phyloP scores from a whole-genome alignment of 1,140 invertebrate genomes.

The Rhynchophorus ferrugineus region DNA sequence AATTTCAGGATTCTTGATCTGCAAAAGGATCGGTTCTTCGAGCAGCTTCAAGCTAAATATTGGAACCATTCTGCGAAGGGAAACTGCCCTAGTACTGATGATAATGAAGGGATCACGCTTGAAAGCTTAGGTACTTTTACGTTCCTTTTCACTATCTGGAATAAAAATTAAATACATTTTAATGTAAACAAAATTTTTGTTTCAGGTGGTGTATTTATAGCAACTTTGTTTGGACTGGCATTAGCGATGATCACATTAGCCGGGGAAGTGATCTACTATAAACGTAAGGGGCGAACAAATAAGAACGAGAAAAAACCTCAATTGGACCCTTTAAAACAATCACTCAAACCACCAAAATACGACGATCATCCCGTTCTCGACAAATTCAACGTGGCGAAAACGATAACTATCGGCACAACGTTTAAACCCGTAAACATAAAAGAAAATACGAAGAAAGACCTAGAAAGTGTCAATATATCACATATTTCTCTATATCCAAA shows the following conservation, averaged over 20 bases:
- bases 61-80: conserved; percentile 69
- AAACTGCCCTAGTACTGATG: conserved; percentile 62
- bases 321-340: conserved; percentile 30
- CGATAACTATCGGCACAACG: conserved; percentile 40
- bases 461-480: conserved; percentile 41
- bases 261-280: conserved; percentile 73
- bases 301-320: conserved; percentile 38
- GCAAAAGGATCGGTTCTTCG: conserved; percentile 80
- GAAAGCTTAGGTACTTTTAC: conserved; percentile 65
- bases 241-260: conserved; percentile 74
- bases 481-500: conserved; percentile 48
- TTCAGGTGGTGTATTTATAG: conserved; percentile 81
- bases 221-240: conserved; percentile 72
- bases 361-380: conserved; percentile 25
- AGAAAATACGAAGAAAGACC: conserved; percentile 23
- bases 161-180: neutral
- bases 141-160: neutral
- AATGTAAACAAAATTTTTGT: conserved; percentile 13
- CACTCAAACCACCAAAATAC: conserved; percentile 11
- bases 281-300: too few relatives aligned
- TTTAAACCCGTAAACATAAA: conserved; percentile 40
- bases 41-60: conserved; percentile 65
- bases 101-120: conserved; percentile 79
- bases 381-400: conserved; percentile 3
- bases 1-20: conserved; percentile 63